Base-by-base conservation (phyloP, 2,888 invertebrate species). In the Agonum fuliginosum region DNA sequence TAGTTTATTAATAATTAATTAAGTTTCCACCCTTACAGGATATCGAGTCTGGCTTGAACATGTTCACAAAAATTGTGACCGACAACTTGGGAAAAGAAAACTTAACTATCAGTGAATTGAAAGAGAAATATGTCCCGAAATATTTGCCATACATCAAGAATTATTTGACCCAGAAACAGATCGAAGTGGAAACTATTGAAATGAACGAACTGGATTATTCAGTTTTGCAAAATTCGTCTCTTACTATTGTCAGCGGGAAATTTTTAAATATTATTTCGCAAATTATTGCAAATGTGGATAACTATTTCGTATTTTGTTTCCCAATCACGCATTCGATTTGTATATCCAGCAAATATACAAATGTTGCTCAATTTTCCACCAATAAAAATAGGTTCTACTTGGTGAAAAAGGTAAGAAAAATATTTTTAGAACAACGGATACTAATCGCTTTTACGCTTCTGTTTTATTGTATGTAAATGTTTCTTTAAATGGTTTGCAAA, bases 361-460 rank as follows among this genome's bases (percentile, higher is more conserved):
- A 8, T 8, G 10, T 67, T 67, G 34, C 67, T 37, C 22, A 67
- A 41, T 67, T 67, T 20, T 34, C 6, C 3, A 10, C 5, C 17
- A 41, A 19, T 14, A 30, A 30, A 4, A 62, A 12, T 1, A 34
- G 17, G n/a, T 62, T 62, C n/a, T 30, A 30, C 30, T 62, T 62
- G 14, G 2, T 62, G 2, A 62, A 62, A 30, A 12, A 62, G 34
- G 62, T 62, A 62, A 62, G 4, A n/a, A n/a, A n/a, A n/a, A n/a
- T n/a, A n/a, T n/a, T 43, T 8, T 30, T 5, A 8, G 3, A 8
- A 30, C 3, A 30, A 5, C 8, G 30, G 8, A 30, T 5, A 8
- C 30, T 30, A 8, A 8, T 5, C 30, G 8, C 8, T 3, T 30
- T 30, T 30, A 30, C 3, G 8, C 30, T 30, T 30, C 30, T 30